phyloP scores from a whole-genome alignment of 2,113 vertebrate species.

The Salvelinus sp. region DNA sequence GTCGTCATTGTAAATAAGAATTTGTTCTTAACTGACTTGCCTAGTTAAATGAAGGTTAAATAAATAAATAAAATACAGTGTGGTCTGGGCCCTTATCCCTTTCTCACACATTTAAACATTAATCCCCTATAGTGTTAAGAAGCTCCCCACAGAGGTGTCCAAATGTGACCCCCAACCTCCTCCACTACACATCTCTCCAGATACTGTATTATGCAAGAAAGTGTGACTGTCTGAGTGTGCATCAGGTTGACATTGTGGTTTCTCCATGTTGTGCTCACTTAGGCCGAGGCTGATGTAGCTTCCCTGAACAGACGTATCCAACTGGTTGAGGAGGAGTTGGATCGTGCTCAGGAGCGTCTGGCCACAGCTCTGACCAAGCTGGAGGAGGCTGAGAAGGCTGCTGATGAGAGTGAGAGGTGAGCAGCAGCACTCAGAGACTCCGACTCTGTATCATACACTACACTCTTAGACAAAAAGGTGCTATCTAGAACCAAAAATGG shows the following conservation, averaged over 20 bases:
- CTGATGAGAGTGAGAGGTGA: constrained; percentile 97
- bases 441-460: neutral
- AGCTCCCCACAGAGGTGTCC: neutral
- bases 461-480: too few relatives aligned
- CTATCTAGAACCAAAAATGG: too few relatives aligned
- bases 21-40: too few relatives aligned
- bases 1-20: too few relatives aligned
- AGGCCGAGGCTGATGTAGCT: constrained; percentile 96
- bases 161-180: neutral
- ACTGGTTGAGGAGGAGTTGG: constrained; percentile 98
- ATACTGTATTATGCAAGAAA: neutral
- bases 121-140: too few relatives aligned
- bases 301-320: constrained; percentile 99
- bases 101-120: too few relatives aligned
- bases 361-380: constrained; percentile 95
- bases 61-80: too few relatives aligned
- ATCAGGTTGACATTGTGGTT: neutral
- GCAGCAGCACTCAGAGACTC: constrained; percentile 20
- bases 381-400: constrained; percentile 98
- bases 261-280: constrained; percentile 17
- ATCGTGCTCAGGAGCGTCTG: constrained; percentile 97
- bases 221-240: constrained; percentile 6
- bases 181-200: neutral
- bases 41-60: too few relatives aligned
- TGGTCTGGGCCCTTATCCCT: too few relatives aligned